Evolutionary conservation across 2,797 vertebrate species (phyloP).

Genomic region (Chelmon rostratus): DNA sequence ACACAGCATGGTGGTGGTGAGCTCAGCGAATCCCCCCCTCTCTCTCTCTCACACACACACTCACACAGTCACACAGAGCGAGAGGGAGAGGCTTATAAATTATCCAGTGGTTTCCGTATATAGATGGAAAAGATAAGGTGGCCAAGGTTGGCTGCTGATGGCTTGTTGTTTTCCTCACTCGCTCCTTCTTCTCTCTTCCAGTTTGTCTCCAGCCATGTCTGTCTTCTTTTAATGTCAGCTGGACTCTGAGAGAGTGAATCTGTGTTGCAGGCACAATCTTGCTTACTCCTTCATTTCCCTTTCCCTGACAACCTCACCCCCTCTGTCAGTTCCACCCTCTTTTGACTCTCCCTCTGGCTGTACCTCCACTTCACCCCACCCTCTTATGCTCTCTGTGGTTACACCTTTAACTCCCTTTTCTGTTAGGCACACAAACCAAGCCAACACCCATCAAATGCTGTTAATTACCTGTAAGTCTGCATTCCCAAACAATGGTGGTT

Average conservation of each 20-base stretch:
- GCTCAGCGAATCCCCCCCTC: constrained; percentile 67
- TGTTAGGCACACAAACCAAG: constrained; percentile 70
- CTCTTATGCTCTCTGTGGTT: constrained; percentile 64
- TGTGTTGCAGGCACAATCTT: constrained; percentile 78
- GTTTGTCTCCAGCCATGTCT: constrained; percentile 67
- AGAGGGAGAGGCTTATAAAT: constrained; percentile 78
- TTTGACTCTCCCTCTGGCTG: constrained; percentile 69
- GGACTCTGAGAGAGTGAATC: constrained; percentile 48
- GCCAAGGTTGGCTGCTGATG: constrained; percentile 53
- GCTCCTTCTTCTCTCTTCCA: constrained; percentile 53
- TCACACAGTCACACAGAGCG: constrained; percentile 48
- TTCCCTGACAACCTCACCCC: constrained; percentile 75
- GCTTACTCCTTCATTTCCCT: constrained; percentile 79
- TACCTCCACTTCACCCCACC: constrained; percentile 72
- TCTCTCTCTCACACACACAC: constrained; percentile 35
- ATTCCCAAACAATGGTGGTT: constrained; percentile 76
- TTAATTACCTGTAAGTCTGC: constrained; percentile 80
- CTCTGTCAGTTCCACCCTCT: constrained; percentile 75
- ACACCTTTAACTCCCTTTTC: constrained; percentile 69
- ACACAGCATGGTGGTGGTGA: constrained; percentile 82
- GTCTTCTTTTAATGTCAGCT: constrained; percentile 58
- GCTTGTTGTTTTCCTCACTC: constrained; percentile 59
- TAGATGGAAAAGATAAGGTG: constrained; percentile 72
- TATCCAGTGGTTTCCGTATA: constrained; percentile 76
- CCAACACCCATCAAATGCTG: constrained; percentile 71